A percentile compares a stretch with the other conserved stretches of the same genome.
phyloP scores from a whole-genome alignment of 2,888 invertebrate species.

The Parapristionchus giblindavisi region DNA sequence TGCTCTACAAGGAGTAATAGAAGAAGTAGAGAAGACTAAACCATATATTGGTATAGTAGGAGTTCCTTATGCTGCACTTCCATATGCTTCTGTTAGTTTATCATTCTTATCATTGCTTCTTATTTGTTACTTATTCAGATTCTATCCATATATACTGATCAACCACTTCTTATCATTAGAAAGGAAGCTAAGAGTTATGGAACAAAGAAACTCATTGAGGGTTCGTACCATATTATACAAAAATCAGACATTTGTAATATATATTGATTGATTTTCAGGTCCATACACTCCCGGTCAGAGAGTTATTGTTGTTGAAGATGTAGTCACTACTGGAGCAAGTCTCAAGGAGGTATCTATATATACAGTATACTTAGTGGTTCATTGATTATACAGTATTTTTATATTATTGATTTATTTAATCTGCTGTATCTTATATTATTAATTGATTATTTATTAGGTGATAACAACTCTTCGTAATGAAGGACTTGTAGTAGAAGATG shows the following conservation, averaged over 20 bases:
- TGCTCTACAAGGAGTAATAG: conserved; percentile 76
- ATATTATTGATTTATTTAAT: no score
- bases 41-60: conserved; percentile 71
- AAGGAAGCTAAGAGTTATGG: conserved; percentile 95
- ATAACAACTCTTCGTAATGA: conserved; percentile 52
- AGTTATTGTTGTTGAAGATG: conserved; percentile 90
- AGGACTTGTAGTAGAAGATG: conserved; percentile 75
- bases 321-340: conserved; percentile 85
- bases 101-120: no score
- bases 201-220: conserved; percentile 94
- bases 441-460: no score
- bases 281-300: conserved; percentile 80
- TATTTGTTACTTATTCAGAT: no score
- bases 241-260: no score
- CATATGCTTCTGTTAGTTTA: conserved; percentile 84
- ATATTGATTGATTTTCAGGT: no score
- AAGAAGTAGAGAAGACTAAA: conserved; percentile 70
- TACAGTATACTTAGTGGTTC: no score
- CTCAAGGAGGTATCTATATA: conserved; percentile 84
- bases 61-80: conserved; percentile 91
- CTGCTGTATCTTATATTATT: no score
- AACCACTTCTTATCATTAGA: conserved; percentile 74
- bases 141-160: conserved; percentile 69
- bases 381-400: no score
- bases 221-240: no score